Conservation (phyloP, 2,888 invertebrate genomes). For the Lasioglossum marginatum region DNA sequence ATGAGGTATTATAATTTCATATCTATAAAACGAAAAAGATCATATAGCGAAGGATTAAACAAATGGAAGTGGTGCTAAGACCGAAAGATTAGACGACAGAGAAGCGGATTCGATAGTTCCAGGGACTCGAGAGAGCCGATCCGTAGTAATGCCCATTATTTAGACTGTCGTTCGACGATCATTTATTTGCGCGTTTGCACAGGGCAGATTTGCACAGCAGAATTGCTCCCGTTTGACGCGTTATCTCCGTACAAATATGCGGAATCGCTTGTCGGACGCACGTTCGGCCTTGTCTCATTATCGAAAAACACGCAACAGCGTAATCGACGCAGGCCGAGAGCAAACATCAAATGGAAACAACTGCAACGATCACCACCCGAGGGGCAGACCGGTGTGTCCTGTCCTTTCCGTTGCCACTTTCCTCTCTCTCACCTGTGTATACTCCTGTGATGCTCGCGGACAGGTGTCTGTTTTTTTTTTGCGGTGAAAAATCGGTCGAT, state of each 20-base stretch:
- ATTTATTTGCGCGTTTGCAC: slow-evolving; percentile 50
- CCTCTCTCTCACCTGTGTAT: not conserved
- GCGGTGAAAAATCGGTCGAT: slow-evolving; percentile 13
- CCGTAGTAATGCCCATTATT: slow-evolving; percentile 29
- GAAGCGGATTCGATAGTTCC: not conserved
- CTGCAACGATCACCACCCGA: not conserved
- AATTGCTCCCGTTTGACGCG: slow-evolving; percentile 36
- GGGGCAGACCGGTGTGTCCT: not conserved
- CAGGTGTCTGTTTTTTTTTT: not conserved
- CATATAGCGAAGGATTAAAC: not conserved
- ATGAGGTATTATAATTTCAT: too few relatives aligned
- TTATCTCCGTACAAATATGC: slow-evolving; percentile 46
- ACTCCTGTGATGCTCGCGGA: not conserved
- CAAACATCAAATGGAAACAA: slow-evolving; percentile 46
- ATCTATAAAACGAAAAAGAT: too few relatives aligned
- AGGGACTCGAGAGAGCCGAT: not conserved
- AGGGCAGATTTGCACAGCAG: slow-evolving; percentile 49
- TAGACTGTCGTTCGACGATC: slow-evolving; percentile 49
- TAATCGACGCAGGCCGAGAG: slow-evolving; percentile 38
- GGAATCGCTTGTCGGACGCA: slow-evolving; percentile 25
- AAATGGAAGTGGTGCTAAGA: not conserved
- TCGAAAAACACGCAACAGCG: slow-evolving; percentile 55
- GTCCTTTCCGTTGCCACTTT: slow-evolving; percentile 21
- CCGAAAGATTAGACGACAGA: not conserved
- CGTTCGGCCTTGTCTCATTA: slow-evolving; percentile 44